Conservation (phyloP, 2,888 invertebrate genomes). For the Scaptomyza polygonia region DNA sequence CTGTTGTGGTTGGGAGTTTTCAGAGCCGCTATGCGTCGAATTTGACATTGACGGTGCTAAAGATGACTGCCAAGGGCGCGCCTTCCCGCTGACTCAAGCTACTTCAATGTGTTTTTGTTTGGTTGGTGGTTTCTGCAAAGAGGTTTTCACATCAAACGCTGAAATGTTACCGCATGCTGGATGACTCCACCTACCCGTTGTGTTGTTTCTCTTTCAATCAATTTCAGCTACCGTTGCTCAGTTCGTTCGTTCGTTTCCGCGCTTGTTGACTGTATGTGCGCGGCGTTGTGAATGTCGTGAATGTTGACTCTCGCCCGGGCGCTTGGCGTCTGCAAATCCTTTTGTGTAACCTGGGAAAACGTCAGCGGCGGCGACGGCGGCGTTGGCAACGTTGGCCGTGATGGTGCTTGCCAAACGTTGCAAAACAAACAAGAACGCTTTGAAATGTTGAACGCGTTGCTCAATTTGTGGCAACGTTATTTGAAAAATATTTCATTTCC, state of each 20-base stretch:
- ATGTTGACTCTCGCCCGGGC: constrained; percentile 37
- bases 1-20: constrained; percentile 5
- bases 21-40: constrained; percentile 1
- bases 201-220: constrained; percentile 72
- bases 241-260: constrained; percentile 58
- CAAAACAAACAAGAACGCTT: constrained; percentile 62
- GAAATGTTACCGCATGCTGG: constrained; percentile 22
- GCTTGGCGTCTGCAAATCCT: constrained; percentile 62
- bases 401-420: constrained; percentile 40
- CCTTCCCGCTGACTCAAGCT: constrained; percentile 8
- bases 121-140: constrained; percentile 33
- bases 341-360: constrained; percentile 76
- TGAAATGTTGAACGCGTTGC: constrained; percentile 52
- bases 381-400: constrained; percentile 4
- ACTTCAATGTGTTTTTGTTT: constrained; percentile 42
- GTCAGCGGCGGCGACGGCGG: constrained; percentile 36
- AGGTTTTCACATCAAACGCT: constrained; percentile 63
- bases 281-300: constrained; percentile 4
- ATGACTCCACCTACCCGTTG: constrained; percentile 21
- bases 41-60: constrained; percentile 27
- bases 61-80: constrained; percentile 4
- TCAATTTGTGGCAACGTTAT: constrained; percentile 56
- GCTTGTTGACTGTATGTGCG: constrained; percentile 43
- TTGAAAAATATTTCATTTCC: constrained; percentile 58
- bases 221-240: constrained; percentile 61